Base-by-base conservation (phyloP, 2,888 invertebrate species). In the Lepidochrysops patricia region DNA sequence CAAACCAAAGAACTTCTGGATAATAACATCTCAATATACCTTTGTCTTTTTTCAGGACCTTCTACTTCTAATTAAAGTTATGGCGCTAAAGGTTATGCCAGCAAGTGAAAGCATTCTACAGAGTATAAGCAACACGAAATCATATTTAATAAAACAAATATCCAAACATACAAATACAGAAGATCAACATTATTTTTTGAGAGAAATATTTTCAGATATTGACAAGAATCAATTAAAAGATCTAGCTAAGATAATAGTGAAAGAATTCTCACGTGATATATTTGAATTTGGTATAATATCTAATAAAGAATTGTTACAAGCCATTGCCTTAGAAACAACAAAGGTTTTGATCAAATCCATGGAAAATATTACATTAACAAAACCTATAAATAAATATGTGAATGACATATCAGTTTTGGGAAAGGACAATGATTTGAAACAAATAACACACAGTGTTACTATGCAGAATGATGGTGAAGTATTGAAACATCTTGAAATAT, bases 141-240 rank as follows among this genome's bases (percentile, higher is more conserved):
- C 74, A 26, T 69, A 83, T 67, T 63, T 88, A 48, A 75, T 89
- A 5, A 78, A 82, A 67, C 74, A 79, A 67, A 63, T 85, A 1
- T 66, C 66, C 0, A 57, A 67, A n/a, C 62, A 82, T 35, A 63
- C 70, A 34, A 62, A 62, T 7, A 73, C 7, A 19, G 54, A 12
- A 32, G 12, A 76, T 49, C 72, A 70, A 12, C 4, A 19, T 13
- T 76, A 76, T 58, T 74, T 79, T 48, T 68, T 73, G 7, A 77
- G 72, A 68, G 72, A 76, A 13, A 63, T 89, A 12, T 80, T 84
- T 19, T 60, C 61, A 9, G 75, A 85, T 69, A 72, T 89, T 60
- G 77, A 83, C 2, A 72, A 69, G 63, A 71, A 67, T 13, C 82
- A 82, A 64, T 56, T 68, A 2, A 86, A 79, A 68, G 68, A 69